phyloP scores from a whole-genome alignment of 2,113 vertebrate genomes.

The Grus americana region DNA sequence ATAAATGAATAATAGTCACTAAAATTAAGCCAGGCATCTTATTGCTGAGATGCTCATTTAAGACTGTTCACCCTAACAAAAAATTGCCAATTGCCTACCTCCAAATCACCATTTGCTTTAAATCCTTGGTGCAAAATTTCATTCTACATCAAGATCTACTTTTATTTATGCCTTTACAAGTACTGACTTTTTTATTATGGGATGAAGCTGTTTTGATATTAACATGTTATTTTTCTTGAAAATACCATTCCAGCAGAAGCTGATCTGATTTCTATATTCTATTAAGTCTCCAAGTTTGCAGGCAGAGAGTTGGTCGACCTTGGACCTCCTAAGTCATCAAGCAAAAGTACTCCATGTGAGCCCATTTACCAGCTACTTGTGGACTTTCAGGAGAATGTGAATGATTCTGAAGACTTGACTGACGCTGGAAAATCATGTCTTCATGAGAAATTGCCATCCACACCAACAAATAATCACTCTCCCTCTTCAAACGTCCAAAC shows the following conservation, averaged over 20 bases:
- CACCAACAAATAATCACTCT: slow-evolving; percentile 31
- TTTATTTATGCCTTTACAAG: background rate
- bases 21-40: background rate
- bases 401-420: slow-evolving; percentile 56
- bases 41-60: background rate
- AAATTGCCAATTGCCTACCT: background rate
- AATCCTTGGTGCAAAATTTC: background rate
- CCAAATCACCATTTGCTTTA: background rate
- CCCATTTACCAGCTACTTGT: slow-evolving; percentile 66
- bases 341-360: slow-evolving; percentile 7
- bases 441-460: slow-evolving; percentile 53
- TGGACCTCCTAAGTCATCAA: slow-evolving; percentile 70
- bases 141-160: background rate
- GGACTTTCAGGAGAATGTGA: slow-evolving; percentile 59
- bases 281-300: slow-evolving; percentile 77
- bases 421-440: slow-evolving; percentile 11
- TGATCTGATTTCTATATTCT: background rate
- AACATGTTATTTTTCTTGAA: background rate
- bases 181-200: background rate
- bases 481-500: slow-evolving; percentile 52
- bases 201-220: background rate
- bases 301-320: slow-evolving; percentile 68
- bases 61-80: background rate
- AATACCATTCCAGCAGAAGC: background rate
- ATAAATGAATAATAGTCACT: background rate